These are phyloP conservation scores for Lymantria monacha DNA, from an alignment of 2,888 invertebrate species.

Conservation along the genomic window DNA sequence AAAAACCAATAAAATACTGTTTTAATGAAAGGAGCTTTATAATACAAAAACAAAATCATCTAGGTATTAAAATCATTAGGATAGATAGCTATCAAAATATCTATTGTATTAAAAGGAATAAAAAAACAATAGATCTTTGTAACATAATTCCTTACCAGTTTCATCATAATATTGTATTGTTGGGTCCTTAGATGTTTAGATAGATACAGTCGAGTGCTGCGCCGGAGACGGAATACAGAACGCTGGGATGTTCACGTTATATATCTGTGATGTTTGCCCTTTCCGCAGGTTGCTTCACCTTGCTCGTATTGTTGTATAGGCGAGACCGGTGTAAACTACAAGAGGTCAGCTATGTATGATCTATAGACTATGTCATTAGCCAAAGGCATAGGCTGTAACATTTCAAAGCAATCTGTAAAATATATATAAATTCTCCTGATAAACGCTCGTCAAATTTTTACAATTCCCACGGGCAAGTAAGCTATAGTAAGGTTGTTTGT, in stretches of 20 bases:
- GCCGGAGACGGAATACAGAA: conserved; percentile 55
- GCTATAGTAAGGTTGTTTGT: no score
- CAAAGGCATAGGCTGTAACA: neutral
- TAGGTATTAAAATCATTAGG: no score
- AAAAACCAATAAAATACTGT: no score
- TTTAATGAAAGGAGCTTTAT: no score
- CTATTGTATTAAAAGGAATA: no score
- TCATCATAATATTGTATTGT: conserved; percentile 46
- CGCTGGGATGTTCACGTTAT: conserved; percentile 70
- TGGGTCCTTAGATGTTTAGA: conserved; percentile 28
- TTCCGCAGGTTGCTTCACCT: conserved; percentile 73
- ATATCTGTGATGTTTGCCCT: conserved; percentile 73
- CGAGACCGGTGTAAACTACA: conserved; percentile 45
- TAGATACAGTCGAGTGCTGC: conserved; percentile 47
- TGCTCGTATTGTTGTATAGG: conserved; percentile 69
- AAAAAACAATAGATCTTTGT: conserved; percentile 19
- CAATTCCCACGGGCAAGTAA: no score
- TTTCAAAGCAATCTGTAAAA: neutral
- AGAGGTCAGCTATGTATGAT: conserved; percentile 33
- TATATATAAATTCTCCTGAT: no score
- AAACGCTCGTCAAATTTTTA: no score
- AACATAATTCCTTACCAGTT: conserved; percentile 58
- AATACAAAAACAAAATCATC: no score
- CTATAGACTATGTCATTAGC: conserved; percentile 19
- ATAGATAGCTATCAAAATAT: no score